A percentile compares a stretch with the other conserved stretches of the same genome.
Evolutionary conservation across 1,140 invertebrate genomes (phyloP).

Genomic region (Neotoxoptera formosana): DNA sequence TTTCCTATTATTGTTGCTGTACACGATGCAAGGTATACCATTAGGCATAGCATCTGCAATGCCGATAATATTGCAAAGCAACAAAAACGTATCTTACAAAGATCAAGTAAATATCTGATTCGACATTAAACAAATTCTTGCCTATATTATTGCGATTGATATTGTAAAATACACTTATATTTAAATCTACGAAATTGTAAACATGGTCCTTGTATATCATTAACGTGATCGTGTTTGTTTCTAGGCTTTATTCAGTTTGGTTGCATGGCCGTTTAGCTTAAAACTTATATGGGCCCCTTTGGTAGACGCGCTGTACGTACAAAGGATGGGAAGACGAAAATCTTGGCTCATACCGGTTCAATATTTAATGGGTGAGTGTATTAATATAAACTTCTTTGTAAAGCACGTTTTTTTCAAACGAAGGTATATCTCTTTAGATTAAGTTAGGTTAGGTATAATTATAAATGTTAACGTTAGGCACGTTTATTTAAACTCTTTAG

Average conservation of each 20-base stretch:
- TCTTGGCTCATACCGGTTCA: slow-evolving; percentile 78
- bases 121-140: not conserved
- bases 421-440: too few species aligned
- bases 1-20: slow-evolving; percentile 86
- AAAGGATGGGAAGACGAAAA: slow-evolving; percentile 75
- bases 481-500: not conserved
- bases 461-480: too few species aligned
- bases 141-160: not conserved
- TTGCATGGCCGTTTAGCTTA: slow-evolving; percentile 96
- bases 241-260: slow-evolving; percentile 97
- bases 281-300: slow-evolving; percentile 98
- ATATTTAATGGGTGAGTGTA: slow-evolving; percentile 75
- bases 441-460: too few species aligned
- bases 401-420: not conserved
- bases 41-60: slow-evolving; percentile 92
- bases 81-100: slow-evolving; percentile 88
- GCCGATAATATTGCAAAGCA: slow-evolving; percentile 93
- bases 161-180: not conserved
- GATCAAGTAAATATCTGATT: slow-evolving; percentile 71
- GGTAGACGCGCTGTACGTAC: slow-evolving; percentile 89
- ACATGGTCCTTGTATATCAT: too few species aligned
- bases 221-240: slow-evolving; percentile 61
- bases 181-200: not conserved
- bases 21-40: slow-evolving; percentile 95
- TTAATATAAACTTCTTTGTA: not conserved